Conservation (phyloP, 1,140 invertebrate genomes). For the Musca vetustissima region DNA sequence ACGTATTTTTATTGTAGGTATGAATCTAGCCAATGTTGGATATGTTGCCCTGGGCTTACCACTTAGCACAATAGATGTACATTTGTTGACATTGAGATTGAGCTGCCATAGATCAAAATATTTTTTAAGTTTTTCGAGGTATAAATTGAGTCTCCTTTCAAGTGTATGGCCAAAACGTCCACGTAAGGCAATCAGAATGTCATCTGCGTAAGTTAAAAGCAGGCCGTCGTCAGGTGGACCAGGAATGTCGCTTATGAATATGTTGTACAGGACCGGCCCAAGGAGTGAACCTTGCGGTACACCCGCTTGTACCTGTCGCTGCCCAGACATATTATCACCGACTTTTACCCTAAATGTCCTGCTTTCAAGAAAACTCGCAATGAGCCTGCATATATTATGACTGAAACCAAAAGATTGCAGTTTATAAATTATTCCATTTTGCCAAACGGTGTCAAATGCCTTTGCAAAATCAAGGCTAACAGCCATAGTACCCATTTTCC, state of each 20-base stretch:
- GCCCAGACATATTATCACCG: neutral
- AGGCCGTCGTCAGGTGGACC: neutral
- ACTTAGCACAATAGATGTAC: neutral
- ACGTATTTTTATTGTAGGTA: neutral
- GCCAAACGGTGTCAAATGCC: neutral
- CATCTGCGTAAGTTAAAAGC: neutral
- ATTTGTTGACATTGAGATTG: neutral
- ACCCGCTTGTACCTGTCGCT: neutral
- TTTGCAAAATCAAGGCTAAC: neutral
- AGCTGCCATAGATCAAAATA: neutral
- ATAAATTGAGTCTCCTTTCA: neutral
- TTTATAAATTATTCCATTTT: neutral
- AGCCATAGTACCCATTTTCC: neutral
- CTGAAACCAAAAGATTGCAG: neutral
- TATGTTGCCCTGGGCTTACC: neutral
- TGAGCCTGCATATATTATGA: neutral
- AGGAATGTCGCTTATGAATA: neutral
- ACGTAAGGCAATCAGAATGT: neutral
- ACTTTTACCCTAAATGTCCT: neutral
- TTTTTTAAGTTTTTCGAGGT: neutral
- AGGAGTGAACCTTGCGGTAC: slow-evolving; percentile 1
- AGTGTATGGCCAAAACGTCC: neutral
- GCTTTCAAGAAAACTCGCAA: neutral
- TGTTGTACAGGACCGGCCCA: neutral
- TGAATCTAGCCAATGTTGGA: neutral